A percentile compares a stretch with the other conserved stretches of the same genome.
phyloP scores from a whole-genome alignment of 2,113 vertebrate species.

The Bubo scandiacus region DNA sequence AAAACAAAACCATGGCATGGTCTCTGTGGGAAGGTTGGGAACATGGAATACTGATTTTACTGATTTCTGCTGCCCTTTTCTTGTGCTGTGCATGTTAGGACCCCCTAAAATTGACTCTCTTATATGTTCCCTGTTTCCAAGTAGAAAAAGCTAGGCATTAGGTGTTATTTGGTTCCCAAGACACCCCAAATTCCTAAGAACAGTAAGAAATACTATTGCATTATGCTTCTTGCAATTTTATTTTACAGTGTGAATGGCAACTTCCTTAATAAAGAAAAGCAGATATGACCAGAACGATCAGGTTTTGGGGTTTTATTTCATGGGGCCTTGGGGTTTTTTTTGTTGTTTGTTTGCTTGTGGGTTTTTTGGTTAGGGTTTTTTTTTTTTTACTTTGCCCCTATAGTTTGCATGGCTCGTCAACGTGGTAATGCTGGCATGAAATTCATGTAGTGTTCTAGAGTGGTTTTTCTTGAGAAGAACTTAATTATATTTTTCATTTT shows the following conservation, averaged over 20 bases:
- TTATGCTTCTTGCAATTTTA: not conserved
- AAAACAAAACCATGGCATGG: not conserved
- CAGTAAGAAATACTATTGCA: not conserved
- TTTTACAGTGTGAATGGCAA: not conserved
- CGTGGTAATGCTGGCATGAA: not conserved
- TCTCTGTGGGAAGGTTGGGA: not conserved
- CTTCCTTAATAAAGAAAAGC: not conserved
- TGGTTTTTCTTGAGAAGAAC: not conserved
- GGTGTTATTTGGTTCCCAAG: not conserved
- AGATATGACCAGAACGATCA: not conserved
- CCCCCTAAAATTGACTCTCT: not conserved
- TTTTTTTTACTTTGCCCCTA: not conserved
- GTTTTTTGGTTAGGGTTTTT: not conserved
- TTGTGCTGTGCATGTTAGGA: not conserved
- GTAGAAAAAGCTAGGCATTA: not conserved
- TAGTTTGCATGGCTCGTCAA: not conserved
- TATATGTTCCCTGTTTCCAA: not conserved
- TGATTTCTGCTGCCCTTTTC: not conserved
- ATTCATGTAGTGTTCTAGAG: not conserved
- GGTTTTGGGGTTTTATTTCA: not conserved
- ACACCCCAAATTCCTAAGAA: not conserved
- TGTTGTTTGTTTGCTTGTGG: not conserved
- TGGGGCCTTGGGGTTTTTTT: not conserved
- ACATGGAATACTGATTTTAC: not conserved
- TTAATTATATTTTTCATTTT: slow-evolving; percentile 24